Percentiles rank a stretch among this genome's conserved stretches.
Conservation (phyloP, 2,888 invertebrate species). For the Suillia variegata region DNA sequence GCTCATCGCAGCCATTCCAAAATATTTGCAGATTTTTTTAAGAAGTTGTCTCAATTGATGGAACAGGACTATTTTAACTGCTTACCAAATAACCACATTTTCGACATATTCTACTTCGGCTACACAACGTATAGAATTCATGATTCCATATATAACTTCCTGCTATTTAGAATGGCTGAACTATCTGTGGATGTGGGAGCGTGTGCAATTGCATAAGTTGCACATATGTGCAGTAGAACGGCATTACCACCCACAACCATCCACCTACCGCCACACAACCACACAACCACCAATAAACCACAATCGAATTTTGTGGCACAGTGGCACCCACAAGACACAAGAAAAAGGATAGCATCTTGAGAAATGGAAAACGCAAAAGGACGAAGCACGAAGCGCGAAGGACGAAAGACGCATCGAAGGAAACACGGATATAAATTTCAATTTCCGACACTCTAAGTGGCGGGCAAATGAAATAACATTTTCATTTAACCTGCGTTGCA, state of each 20-base stretch:
- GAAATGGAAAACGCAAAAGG: not conserved
- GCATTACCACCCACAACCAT: no score
- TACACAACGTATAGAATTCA: no score
- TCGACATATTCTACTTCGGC: no score
- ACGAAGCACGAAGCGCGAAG: not conserved
- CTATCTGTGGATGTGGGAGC: no score
- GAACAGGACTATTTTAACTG: no score
- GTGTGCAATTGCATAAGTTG: no score
- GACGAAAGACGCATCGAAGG: constrained; percentile 21
- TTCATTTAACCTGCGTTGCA: constrained; percentile 53
- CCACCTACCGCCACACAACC: not conserved
- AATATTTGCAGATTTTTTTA: no score
- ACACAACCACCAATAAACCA: constrained; percentile 20
- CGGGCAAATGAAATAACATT: constrained; percentile 49
- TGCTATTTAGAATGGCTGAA: no score
- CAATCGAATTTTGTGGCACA: constrained; percentile 20
- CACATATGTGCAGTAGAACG: constrained; percentile 20
- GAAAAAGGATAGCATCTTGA: not conserved
- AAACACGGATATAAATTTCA: constrained; percentile 54
- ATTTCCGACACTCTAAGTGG: constrained; percentile 42
- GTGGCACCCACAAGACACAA: not conserved
- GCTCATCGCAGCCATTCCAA: no score
- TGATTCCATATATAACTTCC: no score
- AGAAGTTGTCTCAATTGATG: no score
- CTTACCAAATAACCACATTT: no score